Evolutionary conservation across 2,888 invertebrate species (phyloP).

Genomic region (Arctia plantaginis): DNA sequence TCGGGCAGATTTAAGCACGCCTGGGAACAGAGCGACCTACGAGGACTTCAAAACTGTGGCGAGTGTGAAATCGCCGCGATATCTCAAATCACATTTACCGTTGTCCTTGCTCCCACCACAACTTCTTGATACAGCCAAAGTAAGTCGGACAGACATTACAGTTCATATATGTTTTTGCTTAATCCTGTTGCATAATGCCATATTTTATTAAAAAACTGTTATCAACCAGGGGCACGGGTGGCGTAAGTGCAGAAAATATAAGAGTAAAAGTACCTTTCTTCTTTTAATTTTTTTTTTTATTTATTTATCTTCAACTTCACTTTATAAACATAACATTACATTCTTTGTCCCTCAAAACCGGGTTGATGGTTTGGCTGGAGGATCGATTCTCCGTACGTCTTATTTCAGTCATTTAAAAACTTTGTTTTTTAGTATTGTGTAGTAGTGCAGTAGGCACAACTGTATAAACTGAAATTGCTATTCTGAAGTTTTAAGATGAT

Average conservation of each 20-base stretch:
- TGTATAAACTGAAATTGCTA: too few relatives aligned
- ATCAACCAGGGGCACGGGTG: neutral
- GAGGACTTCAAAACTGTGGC: slow-evolving; percentile 62
- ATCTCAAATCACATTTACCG: slow-evolving; percentile 91
- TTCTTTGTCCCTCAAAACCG: too few relatives aligned
- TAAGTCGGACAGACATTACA: slow-evolving; percentile 76
- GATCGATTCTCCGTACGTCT: too few relatives aligned
- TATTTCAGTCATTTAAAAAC: too few relatives aligned
- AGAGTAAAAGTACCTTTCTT: too few relatives aligned
- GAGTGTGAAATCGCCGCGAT: slow-evolving; percentile 79
- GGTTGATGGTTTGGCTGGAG: too few relatives aligned
- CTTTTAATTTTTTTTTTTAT: too few relatives aligned
- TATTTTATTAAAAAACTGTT: neutral
- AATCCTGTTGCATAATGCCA: neutral
- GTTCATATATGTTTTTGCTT: neutral
- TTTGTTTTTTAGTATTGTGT: neutral
- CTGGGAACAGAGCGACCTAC: slow-evolving; percentile 47
- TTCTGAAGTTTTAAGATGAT: too few relatives aligned
- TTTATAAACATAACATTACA: too few relatives aligned
- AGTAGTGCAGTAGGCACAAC: neutral
- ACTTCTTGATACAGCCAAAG: slow-evolving; percentile 84
- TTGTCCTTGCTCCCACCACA: slow-evolving; percentile 89
- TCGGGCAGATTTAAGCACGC: slow-evolving; percentile 30
- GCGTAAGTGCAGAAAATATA: too few relatives aligned
- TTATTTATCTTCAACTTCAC: too few relatives aligned